Conservation (phyloP, 2,797 vertebrate genomes). For the Erpetoichthys calabaricus region DNA sequence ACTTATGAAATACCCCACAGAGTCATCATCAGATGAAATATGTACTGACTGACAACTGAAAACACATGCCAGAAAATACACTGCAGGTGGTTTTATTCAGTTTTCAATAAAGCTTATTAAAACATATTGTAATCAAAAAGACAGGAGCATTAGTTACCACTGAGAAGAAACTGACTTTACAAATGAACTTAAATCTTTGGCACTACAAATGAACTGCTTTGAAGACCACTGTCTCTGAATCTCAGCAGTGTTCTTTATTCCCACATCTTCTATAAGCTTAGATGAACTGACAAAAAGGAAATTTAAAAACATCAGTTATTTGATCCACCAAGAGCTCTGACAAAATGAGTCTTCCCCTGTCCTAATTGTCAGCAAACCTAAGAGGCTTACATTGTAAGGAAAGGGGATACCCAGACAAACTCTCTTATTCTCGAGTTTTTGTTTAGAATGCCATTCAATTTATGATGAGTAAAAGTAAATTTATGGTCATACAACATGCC, state of each 20-base stretch:
- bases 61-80: constrained; percentile 37
- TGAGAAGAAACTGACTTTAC: constrained; percentile 3
- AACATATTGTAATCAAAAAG: not conserved
- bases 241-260: not conserved
- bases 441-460: too few relatives aligned
- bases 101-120: constrained; percentile 38
- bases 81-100: constrained; percentile 28
- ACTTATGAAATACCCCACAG: constrained; percentile 32
- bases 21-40: constrained; percentile 38
- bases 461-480: too few relatives aligned
- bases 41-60: constrained; percentile 39
- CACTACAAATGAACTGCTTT: constrained; percentile 1
- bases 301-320: too few relatives aligned
- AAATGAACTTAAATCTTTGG: not conserved
- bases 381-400: too few relatives aligned
- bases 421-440: too few relatives aligned
- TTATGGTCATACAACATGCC: too few relatives aligned
- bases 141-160: constrained; percentile 3
- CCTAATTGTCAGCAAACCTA: too few relatives aligned
- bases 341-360: too few relatives aligned
- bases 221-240: not conserved
- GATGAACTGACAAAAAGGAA: not conserved
- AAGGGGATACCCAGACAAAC: too few relatives aligned
- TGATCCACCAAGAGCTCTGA: too few relatives aligned
- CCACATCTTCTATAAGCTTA: not conserved